A percentile compares a stretch with the other conserved stretches of the same genome.
phyloP scores from a whole-genome alignment of 92 coral and sea anemone species.

The Palythoa grandis region DNA sequence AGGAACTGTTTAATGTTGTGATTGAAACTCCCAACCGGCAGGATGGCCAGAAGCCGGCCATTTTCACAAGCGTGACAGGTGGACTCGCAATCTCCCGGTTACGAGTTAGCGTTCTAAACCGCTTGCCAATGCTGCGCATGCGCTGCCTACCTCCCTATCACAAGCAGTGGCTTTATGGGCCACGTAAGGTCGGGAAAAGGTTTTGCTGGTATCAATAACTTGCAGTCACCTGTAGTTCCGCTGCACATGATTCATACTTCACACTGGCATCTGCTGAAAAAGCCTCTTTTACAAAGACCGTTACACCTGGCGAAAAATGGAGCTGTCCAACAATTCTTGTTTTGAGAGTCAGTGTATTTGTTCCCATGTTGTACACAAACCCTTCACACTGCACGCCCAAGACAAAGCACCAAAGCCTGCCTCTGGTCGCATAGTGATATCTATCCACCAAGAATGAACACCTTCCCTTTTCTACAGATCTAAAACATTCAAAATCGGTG shows the following conservation, averaged over 20 bases:
- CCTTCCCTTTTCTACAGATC: not conserved
- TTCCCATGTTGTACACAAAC: conserved; percentile 23
- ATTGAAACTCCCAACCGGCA: too few relatives aligned
- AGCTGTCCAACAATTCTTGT: not conserved
- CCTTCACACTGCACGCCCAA: conserved; percentile 7
- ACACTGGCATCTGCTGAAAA: not conserved
- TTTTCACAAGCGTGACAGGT: too few relatives aligned
- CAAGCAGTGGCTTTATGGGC: too few relatives aligned
- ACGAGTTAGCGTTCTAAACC: too few relatives aligned
- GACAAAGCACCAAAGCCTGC: not conserved
- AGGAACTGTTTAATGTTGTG: too few relatives aligned
- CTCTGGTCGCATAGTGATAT: not conserved
- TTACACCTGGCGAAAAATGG: not conserved
- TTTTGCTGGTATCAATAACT: too few relatives aligned
- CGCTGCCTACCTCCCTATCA: too few relatives aligned
- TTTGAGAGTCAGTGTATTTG: not conserved
- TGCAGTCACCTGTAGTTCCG: not conserved
- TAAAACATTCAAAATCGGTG: not conserved
- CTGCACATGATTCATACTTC: not conserved
- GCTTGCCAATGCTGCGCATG: too few relatives aligned
- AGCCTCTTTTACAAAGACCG: not conserved
- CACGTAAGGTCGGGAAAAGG: too few relatives aligned
- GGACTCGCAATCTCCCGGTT: too few relatives aligned
- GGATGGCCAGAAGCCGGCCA: too few relatives aligned
- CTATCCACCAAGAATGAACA: not conserved